Conservation (phyloP, 2,113 vertebrate species). For the Hipposideros armiger region DNA sequence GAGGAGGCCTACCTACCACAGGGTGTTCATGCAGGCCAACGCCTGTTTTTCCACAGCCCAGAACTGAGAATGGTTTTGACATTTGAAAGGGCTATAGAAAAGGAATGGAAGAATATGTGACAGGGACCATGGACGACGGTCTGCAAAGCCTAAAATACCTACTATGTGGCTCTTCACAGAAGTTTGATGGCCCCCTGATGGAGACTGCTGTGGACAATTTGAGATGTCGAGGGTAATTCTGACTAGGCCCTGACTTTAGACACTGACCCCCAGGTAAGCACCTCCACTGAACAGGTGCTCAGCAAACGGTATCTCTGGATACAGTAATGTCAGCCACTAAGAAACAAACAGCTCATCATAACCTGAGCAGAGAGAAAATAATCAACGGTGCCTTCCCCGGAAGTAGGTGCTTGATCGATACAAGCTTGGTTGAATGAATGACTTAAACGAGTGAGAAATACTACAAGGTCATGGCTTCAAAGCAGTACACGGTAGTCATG, state of each 20-base stretch:
- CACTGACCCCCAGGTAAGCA: neutral
- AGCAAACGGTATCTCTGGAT: neutral
- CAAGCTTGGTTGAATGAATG: neutral
- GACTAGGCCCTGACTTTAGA: neutral
- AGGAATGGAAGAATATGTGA: neutral
- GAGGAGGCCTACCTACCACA: neutral
- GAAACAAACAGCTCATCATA: neutral
- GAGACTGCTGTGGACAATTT: rapidly evolving
- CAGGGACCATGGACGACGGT: neutral
- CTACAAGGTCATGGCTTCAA: neutral
- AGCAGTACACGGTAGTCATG: neutral
- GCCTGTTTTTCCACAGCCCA: neutral
- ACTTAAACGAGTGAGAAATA: neutral
- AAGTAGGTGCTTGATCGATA: neutral
- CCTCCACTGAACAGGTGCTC: neutral
- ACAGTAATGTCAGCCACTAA: too few species aligned
- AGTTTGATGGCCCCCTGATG: neutral
- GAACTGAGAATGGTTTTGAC: neutral
- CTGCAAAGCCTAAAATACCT: neutral
- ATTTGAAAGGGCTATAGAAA: neutral
- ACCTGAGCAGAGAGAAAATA: neutral
- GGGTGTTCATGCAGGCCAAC: neutral
- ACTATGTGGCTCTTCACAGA: rapidly evolving
- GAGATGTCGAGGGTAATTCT: neutral
- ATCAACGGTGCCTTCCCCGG: rapidly evolving